Percentiles rank a stretch among this genome's conserved stretches.
phyloP scores from a whole-genome alignment of 2,113 vertebrate species.

The Myotis davidii region DNA sequence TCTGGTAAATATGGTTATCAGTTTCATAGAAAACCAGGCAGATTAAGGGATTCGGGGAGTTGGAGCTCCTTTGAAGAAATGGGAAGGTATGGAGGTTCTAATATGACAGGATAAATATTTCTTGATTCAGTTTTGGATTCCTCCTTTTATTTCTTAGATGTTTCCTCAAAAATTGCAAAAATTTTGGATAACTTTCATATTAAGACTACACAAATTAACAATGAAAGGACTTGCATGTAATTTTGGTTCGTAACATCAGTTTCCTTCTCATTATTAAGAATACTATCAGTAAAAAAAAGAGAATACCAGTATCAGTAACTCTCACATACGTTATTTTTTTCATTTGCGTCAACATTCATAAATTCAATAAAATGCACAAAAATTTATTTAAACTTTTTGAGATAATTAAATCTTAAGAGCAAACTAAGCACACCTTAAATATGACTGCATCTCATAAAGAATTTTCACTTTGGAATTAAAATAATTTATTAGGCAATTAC shows the following conservation, averaged over 20 bases:
- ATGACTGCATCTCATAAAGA: neutral
- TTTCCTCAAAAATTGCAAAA: constrained; percentile 38
- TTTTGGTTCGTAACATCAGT: neutral
- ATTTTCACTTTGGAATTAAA: constrained; percentile 58
- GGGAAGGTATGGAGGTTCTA: neutral
- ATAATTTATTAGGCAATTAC: neutral
- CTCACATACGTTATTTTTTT: neutral
- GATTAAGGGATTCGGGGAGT: neutral
- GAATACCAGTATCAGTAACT: neutral
- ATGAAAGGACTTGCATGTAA: neutral
- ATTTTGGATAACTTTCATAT: neutral
- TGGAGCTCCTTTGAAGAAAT: constrained; percentile 27
- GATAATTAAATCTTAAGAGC: constrained; percentile 47
- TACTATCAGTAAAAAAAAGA: neutral
- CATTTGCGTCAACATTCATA: constrained; percentile 26
- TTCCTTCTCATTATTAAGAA: neutral
- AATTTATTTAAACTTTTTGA: neutral
- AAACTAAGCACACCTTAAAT: neutral
- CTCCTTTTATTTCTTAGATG: neutral
- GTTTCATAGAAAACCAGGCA: neutral
- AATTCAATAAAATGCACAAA: constrained; percentile 21
- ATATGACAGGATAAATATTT: neutral
- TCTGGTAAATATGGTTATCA: constrained; percentile 9
- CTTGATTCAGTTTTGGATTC: constrained; percentile 16
- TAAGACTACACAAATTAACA: constrained; percentile 16